Conservation (phyloP, 2,797 vertebrate genomes). For the Halcyon badia region DNA sequence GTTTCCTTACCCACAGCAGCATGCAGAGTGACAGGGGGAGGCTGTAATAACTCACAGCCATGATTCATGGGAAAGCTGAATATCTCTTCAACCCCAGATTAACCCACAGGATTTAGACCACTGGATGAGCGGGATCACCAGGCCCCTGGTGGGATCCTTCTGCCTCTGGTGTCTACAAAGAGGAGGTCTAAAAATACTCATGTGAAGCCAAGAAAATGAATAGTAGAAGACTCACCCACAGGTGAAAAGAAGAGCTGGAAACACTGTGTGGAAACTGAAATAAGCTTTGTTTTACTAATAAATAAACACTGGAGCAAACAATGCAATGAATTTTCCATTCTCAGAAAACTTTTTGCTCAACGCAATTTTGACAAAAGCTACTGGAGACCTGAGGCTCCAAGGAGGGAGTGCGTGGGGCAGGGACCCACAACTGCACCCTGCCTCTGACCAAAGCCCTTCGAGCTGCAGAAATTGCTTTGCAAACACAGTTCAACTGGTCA, state of each 20-base stretch:
- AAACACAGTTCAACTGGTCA: not conserved
- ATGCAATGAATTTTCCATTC: not conserved
- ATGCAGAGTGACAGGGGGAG: accelerated
- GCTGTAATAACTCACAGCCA: not conserved
- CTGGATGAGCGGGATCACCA: accelerated
- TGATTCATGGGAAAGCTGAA: not conserved
- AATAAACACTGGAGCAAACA: not conserved
- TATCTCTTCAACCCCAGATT: not conserved
- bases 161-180: not conserved
- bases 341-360: not conserved
- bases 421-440: accelerated
- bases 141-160: not conserved
- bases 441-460: not conserved
- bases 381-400: accelerated
- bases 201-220: not conserved
- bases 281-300: not conserved
- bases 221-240: not conserved
- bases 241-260: not conserved
- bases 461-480: not conserved
- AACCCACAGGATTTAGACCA: not conserved
- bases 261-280: not conserved
- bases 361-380: not conserved
- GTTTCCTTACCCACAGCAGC: not conserved
- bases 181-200: not conserved
- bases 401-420: accelerated